Conservation (phyloP, 2,797 vertebrate genomes). For the Halcyon chelicuti region DNA sequence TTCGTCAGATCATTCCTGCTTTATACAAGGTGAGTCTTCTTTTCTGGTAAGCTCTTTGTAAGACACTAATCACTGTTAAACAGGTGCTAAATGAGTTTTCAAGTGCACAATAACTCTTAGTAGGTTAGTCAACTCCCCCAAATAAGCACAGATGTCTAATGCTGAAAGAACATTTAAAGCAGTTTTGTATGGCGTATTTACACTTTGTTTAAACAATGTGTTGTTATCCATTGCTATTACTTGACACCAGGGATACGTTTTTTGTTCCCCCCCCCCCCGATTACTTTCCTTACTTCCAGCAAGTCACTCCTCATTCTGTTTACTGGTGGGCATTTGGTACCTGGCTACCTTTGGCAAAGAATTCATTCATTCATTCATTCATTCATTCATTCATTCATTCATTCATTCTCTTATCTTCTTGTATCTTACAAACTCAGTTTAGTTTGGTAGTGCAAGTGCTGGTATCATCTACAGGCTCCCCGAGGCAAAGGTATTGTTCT, state of each 20-base stretch:
- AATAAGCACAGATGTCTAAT: conserved; percentile 18
- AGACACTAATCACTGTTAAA: background rate
- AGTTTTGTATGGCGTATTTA: background rate
- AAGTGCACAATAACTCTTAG: background rate
- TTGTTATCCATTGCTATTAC: background rate
- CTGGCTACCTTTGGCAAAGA: background rate
- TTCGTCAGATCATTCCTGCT: conserved; percentile 86
- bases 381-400: background rate
- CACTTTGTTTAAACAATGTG: conserved; percentile 2
- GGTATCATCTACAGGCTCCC: conserved; percentile 2
- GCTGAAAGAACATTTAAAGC: background rate
- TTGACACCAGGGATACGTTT: background rate
- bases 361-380: background rate
- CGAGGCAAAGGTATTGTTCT: conserved; percentile 9
- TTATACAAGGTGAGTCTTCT: conserved; percentile 89
- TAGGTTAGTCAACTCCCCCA: background rate
- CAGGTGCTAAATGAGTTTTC: background rate
- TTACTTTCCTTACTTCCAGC: background rate
- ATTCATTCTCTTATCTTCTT: background rate
- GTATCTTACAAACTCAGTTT: conserved; percentile 43
- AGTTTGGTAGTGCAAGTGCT: background rate
- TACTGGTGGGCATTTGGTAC: rapidly evolving
- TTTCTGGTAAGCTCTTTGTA: background rate
- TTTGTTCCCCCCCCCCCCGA: too few species aligned
- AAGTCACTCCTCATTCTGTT: background rate